Conservation (phyloP, 1,140 invertebrate genomes). For the Hetaerina americana region DNA sequence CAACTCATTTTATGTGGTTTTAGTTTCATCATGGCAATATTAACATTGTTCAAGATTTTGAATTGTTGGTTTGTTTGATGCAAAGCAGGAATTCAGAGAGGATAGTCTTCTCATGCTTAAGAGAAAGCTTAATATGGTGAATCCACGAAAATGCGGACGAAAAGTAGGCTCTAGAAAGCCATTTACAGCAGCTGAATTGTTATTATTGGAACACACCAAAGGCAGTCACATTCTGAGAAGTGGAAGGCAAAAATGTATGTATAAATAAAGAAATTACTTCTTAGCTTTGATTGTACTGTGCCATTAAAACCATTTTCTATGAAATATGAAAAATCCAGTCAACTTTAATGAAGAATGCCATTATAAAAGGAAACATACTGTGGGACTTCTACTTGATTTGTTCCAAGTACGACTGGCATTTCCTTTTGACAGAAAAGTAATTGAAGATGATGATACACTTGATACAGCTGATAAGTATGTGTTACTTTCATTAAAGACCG, state of each 20-base stretch:
- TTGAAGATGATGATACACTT: background rate
- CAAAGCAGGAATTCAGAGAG: background rate
- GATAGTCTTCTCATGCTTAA: background rate
- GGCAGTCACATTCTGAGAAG: background rate
- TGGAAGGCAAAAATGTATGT: background rate
- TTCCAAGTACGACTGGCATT: background rate
- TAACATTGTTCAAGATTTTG: background rate
- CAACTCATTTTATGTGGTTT: background rate
- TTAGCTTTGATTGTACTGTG: background rate
- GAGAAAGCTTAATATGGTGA: background rate
- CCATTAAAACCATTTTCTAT: background rate
- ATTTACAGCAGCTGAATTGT: background rate
- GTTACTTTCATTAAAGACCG: background rate
- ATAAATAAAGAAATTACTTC: background rate
- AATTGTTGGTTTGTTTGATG: background rate
- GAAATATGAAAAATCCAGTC: too few species aligned
- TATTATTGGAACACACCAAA: background rate
- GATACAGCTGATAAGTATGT: background rate
- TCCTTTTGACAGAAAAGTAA: background rate
- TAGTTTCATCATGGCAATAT: background rate
- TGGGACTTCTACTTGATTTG: background rate
- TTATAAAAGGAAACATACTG: background rate
- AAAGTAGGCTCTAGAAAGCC: background rate
- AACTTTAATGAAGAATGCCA: background rate
- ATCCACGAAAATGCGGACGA: background rate